These are phyloP conservation scores for Aelia acuminata DNA, from an alignment of 2,888 invertebrate genomes.

Conservation along the genomic window DNA sequence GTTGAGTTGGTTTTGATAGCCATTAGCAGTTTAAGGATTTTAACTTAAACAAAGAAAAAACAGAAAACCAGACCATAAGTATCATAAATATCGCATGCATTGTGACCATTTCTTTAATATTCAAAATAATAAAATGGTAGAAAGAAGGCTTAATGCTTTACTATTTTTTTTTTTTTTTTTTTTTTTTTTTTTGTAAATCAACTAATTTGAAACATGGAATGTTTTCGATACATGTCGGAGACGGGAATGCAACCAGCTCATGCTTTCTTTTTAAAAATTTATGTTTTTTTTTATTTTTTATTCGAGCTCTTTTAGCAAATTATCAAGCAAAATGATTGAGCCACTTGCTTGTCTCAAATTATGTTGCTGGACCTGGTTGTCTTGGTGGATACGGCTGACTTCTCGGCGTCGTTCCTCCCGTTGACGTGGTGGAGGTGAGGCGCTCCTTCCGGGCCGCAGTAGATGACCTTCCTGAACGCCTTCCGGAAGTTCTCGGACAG, in stretches of 20 bases:
- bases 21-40: no score
- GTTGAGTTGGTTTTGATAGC: no score
- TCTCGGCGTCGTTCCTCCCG: slow-evolving; percentile 65
- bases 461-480: slow-evolving; percentile 83
- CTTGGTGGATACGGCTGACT: slow-evolving; percentile 66
- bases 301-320: background rate
- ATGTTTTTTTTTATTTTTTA: background rate
- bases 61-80: no score
- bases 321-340: slow-evolving; percentile 55
- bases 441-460: slow-evolving; percentile 69
- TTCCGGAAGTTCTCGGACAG: slow-evolving; percentile 94
- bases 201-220: background rate
- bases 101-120: background rate
- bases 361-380: slow-evolving; percentile 63
- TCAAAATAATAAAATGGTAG: background rate
- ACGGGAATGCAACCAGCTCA: background rate
- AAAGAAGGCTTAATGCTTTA: background rate
- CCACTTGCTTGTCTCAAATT: slow-evolving; percentile 58
- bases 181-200: background rate
- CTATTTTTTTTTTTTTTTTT: background rate
- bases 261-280: background rate
- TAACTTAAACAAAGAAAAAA: no score
- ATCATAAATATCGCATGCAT: background rate
- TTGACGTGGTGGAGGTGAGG: slow-evolving; percentile 61
- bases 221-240: background rate